phyloP scores from a whole-genome alignment of 2,797 vertebrate genomes.

The Rhabdophis nuchalis region DNA sequence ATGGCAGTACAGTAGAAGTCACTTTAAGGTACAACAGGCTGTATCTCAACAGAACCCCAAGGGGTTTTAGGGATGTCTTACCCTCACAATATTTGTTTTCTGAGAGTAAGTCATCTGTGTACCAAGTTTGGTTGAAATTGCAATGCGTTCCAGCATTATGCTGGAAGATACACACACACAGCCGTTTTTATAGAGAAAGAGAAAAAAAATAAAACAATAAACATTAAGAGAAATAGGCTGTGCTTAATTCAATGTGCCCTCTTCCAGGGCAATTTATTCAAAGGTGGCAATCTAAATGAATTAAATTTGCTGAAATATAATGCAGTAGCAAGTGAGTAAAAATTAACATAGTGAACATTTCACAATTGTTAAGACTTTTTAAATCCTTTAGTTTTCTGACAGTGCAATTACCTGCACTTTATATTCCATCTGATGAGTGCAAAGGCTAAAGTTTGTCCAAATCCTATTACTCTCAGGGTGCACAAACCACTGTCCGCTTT shows the following conservation, averaged over 20 bases:
- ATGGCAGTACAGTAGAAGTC: too few relatives aligned
- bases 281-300: neutral
- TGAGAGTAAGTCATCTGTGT: too few relatives aligned
- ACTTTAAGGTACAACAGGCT: too few relatives aligned
- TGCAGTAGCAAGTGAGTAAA: neutral
- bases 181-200: too few relatives aligned
- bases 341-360: neutral
- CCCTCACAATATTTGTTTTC: too few relatives aligned
- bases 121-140: too few relatives aligned
- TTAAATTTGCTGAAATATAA: neutral
- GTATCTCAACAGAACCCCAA: too few relatives aligned
- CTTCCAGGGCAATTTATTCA: neutral
- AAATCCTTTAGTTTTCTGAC: neutral
- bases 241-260: neutral
- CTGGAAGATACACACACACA: too few relatives aligned
- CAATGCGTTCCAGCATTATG: too few relatives aligned
- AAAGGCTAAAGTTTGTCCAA: slow-evolving; percentile 94
- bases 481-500: slow-evolving; percentile 87
- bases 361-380: neutral
- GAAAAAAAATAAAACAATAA: too few relatives aligned
- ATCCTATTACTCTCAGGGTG: slow-evolving; percentile 94
- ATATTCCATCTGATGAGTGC: slow-evolving; percentile 81
- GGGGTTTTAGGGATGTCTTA: too few relatives aligned
- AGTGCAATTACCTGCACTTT: slow-evolving; percentile 79
- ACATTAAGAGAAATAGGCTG: neutral